Evolutionary conservation across 2,797 vertebrate species (phyloP), one percentile per base, ranked within the genome.

Genomic region (Fratercula arctica): DNA sequence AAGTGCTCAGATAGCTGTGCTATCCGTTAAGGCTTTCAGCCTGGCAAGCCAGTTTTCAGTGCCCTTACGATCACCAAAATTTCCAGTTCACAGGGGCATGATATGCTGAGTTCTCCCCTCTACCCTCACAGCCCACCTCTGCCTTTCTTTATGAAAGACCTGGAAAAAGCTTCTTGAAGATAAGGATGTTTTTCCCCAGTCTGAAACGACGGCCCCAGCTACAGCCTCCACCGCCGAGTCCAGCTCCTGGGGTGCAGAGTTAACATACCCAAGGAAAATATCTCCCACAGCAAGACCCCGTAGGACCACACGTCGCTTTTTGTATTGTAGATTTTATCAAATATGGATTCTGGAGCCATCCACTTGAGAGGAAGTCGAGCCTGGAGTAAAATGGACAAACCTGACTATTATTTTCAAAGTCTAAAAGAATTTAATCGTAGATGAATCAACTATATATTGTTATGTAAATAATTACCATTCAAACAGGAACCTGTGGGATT

Each of bases 301-400:
- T 98, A 99, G 74, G 99, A 99, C 99, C 99, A 99, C 88, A 99
- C 99, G 2, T 99, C 99, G 3, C 99, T 99, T 98, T 99, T 99
- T 46, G 99, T 98, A 86, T 99, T 99, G 97, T 99, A 99, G 97
- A 99, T 98, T 96, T 99, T 99, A 98, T 99, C 99, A 89, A 99
- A 99, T 97, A 99, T 99, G 61, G 99, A 99, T 97, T 99, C 99
- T 4, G 99, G 99, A 95, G 99, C 99, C 99, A 99, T 99, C 99
- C 99, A 99, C 94, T 99, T 99, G 87, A 99, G 98, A 59, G 99
- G 99, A 93, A 99, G 98, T 33, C 99, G 98, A 57, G 99, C 98
- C 99, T 99, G 97, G 46, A 96, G 93, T 79, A 97, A 94, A 94
- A 93, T 37, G 90, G 88, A 94, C 87, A 92, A 90, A 93, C 78